Percentiles rank a stretch among this genome's conserved stretches.
Conservation (phyloP, 1,140 invertebrate species). For the Tetramorium parvispinum region DNA sequence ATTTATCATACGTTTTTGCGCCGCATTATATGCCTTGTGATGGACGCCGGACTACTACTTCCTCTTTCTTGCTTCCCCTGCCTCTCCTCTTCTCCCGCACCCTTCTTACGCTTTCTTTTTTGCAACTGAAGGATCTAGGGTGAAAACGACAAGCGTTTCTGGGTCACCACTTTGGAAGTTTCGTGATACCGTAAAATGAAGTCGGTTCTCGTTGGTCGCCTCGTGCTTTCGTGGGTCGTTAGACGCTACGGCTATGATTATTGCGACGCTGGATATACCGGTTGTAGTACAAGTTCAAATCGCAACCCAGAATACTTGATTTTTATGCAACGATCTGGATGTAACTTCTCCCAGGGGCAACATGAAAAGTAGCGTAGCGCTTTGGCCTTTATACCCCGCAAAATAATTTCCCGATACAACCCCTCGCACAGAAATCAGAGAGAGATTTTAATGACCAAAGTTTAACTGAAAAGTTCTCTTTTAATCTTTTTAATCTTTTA, state of each 20-base stretch:
- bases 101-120: neutral
- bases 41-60: slow-evolving; percentile 38
- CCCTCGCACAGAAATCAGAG: neutral
- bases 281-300: slow-evolving; percentile 58
- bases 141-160: slow-evolving; percentile 58
- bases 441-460: neutral
- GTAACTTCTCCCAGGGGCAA: neutral
- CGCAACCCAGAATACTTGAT: slow-evolving; percentile 14
- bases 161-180: slow-evolving; percentile 56
- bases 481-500: neutral
- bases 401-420: slow-evolving; percentile 28
- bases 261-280: slow-evolving; percentile 37
- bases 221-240: slow-evolving; percentile 43
- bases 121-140: neutral
- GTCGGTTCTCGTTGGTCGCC: slow-evolving; percentile 42
- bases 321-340: slow-evolving; percentile 39
- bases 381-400: neutral
- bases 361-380: neutral
- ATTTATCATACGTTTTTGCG: slow-evolving; percentile 62
- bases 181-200: slow-evolving; percentile 56
- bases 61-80: neutral
- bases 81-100: neutral
- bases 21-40: slow-evolving; percentile 43
- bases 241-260: slow-evolving; percentile 57
- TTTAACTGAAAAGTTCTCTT: slow-evolving; percentile 4